Evolutionary conservation across 2,888 invertebrate species (phyloP), one percentile per base, ranked within the genome.

Genomic region (Gymnosoma rotundatum): DNA sequence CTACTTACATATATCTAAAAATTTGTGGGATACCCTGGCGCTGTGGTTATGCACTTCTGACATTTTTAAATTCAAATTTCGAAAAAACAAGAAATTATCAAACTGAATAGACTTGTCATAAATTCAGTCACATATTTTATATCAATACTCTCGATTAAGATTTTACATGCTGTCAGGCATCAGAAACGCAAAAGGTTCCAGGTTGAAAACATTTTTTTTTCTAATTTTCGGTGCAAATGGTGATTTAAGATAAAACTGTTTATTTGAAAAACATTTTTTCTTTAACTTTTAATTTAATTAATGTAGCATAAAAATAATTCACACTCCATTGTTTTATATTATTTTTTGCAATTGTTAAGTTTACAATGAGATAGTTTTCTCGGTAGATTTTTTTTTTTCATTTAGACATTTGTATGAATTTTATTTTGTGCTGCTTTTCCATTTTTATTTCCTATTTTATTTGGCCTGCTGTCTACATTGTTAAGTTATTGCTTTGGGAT

Each of bases 401-500:
- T 66, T 50, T 58, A 20, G n/a, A 18, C 38, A 69, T 42, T 45
- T 25, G 12, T 32, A 54, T 36, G 52, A 3, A 42, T 45, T 16
- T 21, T 61, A 14, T 75, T 45, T 87, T 76, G 83, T 84, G 16
- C 84, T 86, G 86, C 78, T 74, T 48, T 80, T 74, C 18, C 82
- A 74, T 78, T 84, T 86, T 83, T 84, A 86, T 85, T 86, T 83
- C 75, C 79, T 78, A 60, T 81, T 76, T 63, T 83, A 64, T 86
- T 86, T 81, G 80, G 80, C 58, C 83, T 82, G 61, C 78, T 86
- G 86, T 86, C 88, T 90, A 87, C 88, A 88, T 89, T 89, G 91
- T 90, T 90, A 90, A 90, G 89, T 90, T 90, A 90, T 90, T 90
- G 90, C 90, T 89, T 88, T 87, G 90, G 90, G 90, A 90, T 88